Conservation (phyloP, 2,888 invertebrate genomes). For the Diogma glabrata region DNA sequence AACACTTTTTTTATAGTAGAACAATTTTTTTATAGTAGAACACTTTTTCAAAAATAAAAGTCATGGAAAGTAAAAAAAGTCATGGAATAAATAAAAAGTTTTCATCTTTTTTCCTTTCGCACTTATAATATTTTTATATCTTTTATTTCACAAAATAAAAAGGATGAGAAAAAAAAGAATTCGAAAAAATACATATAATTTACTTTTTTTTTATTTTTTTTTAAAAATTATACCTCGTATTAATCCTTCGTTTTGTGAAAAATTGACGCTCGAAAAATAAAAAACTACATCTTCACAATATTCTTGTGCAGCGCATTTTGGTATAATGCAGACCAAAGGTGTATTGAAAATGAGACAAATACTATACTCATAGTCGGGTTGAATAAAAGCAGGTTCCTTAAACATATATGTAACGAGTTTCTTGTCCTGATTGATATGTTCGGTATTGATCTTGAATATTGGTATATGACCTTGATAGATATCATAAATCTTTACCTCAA, state of each 20-base stretch:
- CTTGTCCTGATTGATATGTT: conserved; percentile 64
- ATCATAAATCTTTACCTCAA: conserved; percentile 14
- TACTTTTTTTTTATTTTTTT: too few relatives aligned
- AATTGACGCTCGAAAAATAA: conserved; percentile 61
- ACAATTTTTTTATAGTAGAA: too few relatives aligned
- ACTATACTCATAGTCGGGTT: conserved; percentile 57
- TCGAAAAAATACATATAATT: too few relatives aligned
- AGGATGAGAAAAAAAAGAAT: too few relatives aligned
- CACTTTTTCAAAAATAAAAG: too few relatives aligned
- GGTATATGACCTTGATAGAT: conserved; percentile 41
- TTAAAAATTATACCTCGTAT: conserved; percentile 69
- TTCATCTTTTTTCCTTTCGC: too few relatives aligned
- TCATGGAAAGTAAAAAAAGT: too few relatives aligned
- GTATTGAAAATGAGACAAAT: conserved; percentile 75
- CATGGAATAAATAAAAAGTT: too few relatives aligned
- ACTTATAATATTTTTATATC: too few relatives aligned
- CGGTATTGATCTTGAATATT: conserved; percentile 73
- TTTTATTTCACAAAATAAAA: too few relatives aligned
- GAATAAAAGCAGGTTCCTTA: conserved; percentile 67
- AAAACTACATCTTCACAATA: conserved; percentile 61
- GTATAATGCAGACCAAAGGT: conserved; percentile 70
- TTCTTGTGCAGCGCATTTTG: conserved; percentile 54
- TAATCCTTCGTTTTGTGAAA: conserved; percentile 63
- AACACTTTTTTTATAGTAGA: too few relatives aligned
- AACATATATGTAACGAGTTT: conserved; percentile 73